Evolutionary conservation across 2,888 invertebrate species (phyloP), one percentile per base, ranked within the genome.

Genomic region (Steinernema hermaphroditum): DNA sequence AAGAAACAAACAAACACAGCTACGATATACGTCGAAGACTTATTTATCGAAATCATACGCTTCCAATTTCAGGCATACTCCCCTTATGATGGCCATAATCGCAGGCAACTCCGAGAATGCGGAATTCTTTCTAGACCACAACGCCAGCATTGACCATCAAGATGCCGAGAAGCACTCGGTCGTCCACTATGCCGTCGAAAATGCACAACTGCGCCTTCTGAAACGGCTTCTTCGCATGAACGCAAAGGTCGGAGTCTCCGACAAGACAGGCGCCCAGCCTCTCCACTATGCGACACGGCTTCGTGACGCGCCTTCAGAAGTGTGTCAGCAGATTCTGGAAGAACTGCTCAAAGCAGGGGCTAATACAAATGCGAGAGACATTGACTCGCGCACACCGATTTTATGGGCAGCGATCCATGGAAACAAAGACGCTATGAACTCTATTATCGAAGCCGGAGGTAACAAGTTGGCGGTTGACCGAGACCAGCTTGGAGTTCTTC

Each of bases 371-470:
- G 93, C 93, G 0, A 90, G 91, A 72, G 98, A 98, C 88, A 92
- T 93, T 57, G 96, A 97, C 86, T 93, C 94, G 0, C 90, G 97
- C 9, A 94, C 94, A 82, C 96, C 97, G 0, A 89, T 98, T 71
- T 89, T 97, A 14, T 98, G 98, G 98, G 96, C 97, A 0, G 94
- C 96, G 0, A 95, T 95, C 79, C 94, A 96, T 27, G 97, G 96
- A 4, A 94, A 94, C 46, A 92, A 93, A 0, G 93, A 94, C 79
- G 96, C 96, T 0, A 92, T 96, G 72, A 89, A 94, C 68, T 92
- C 94, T 0, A 88, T 98, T 74, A 91, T 94, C 19, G 92, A 94
- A 86, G 92, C 93, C 0, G 94, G 94, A 0, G 93, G 94, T 0
- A 90, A 91, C 71, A 92, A 93, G 2, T 92, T 92, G 85, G 91